These are phyloP conservation scores for Andrena fulva DNA, from an alignment of 2,888 invertebrate genomes.

Conservation along the genomic window DNA sequence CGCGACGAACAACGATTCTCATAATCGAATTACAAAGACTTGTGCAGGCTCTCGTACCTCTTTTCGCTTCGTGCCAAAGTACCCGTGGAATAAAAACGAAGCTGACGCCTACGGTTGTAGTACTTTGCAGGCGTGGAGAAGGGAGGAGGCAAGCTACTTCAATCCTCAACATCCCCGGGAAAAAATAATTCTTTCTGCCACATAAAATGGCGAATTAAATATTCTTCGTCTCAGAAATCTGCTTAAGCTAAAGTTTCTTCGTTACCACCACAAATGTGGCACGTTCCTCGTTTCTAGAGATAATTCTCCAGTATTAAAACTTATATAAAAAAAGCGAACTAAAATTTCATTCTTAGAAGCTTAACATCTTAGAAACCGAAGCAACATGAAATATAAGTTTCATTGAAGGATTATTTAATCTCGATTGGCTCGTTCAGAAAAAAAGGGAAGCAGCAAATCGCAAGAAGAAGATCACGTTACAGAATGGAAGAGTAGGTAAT, in stretches of 20 bases:
- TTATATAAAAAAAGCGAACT: too few relatives aligned
- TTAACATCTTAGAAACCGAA: too few relatives aligned
- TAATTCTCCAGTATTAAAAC: too few relatives aligned
- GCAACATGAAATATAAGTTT: too few relatives aligned
- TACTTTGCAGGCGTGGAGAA: slow-evolving; percentile 2
- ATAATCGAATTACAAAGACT: slow-evolving; percentile 45
- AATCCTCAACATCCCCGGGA: neutral
- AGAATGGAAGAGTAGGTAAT: too few relatives aligned
- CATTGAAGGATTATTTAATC: too few relatives aligned
- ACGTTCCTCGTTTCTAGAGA: neutral
- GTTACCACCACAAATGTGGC: neutral
- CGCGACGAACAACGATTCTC: slow-evolving; percentile 26
- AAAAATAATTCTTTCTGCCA: neutral
- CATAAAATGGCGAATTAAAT: slow-evolving; percentile 3
- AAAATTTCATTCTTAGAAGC: too few relatives aligned
- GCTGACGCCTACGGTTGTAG: neutral
- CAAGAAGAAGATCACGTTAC: too few relatives aligned
- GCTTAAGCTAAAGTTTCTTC: neutral
- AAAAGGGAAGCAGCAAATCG: too few relatives aligned
- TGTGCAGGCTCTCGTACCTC: neutral
- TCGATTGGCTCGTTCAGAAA: too few relatives aligned
- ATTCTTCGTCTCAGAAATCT: neutral
- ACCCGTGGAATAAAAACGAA: slow-evolving; percentile 18
- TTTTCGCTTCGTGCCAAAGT: slow-evolving; percentile 30
- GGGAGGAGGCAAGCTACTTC: neutral